A percentile compares a stretch with the other conserved stretches of the same genome.
phyloP scores from a whole-genome alignment of 1,140 invertebrate species.

The Marisa cornuarietis region DNA sequence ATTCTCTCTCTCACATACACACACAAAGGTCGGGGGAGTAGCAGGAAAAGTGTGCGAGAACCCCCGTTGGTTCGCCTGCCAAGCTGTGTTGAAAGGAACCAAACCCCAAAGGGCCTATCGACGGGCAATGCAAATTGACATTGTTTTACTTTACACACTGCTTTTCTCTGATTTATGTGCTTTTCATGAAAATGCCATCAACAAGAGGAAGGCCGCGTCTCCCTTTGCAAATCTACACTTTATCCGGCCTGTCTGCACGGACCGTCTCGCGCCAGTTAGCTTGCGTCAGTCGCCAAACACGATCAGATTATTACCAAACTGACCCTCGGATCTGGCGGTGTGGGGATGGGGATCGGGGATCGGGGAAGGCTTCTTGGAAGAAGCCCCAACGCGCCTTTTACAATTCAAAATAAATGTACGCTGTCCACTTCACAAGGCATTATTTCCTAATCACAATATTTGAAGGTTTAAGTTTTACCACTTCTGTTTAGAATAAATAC shows the following conservation, averaged over 20 bases:
- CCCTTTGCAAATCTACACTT: background rate
- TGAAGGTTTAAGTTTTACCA: too few relatives aligned
- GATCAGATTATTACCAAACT: constrained; percentile 1
- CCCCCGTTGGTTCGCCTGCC: background rate
- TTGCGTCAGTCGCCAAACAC: constrained; percentile 2
- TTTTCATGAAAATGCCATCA: constrained; percentile 12
- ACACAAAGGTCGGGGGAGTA: background rate
- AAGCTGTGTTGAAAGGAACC: background rate
- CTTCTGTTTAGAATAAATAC: too few relatives aligned
- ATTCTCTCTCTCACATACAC: background rate
- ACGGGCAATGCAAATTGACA: background rate
- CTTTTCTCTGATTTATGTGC: constrained; percentile 11
- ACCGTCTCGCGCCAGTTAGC: background rate
- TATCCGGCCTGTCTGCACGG: background rate
- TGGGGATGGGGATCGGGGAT: too few relatives aligned
- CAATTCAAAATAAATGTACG: too few relatives aligned
- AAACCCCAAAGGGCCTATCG: background rate
- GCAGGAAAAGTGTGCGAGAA: background rate
- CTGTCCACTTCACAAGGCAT: too few relatives aligned
- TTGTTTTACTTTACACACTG: constrained; percentile 10
- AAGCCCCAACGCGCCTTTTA: too few relatives aligned
- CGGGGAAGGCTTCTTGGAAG: too few relatives aligned
- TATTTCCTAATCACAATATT: too few relatives aligned
- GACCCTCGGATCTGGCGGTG: too few relatives aligned
- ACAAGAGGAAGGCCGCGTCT: background rate